Percentiles rank a stretch among this genome's conserved stretches.
Evolutionary conservation across 2,113 vertebrate species (phyloP).

Genomic region (pig (Sus scrofa)): T2T-Sscrofa CM000824.6:28094501-28095000

Average conservation of each 20-base stretch:
- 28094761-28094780: conserved; percentile 66
- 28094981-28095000: conserved; percentile 69
- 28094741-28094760: not conserved
- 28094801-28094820: conserved; percentile 62
- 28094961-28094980: conserved; percentile 73
- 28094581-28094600: not conserved
- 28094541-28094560: not conserved
- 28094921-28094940: conserved; percentile 63
- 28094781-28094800: conserved; percentile 15
- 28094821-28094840: conserved; percentile 1
- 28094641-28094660: not conserved
- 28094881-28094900: not conserved
- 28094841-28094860: conserved; percentile 27
- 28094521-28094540: not conserved
- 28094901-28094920: conserved; percentile 74
- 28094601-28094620: not conserved
- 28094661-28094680: not conserved
- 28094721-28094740: fast-evolving
- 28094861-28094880: conserved; percentile 70
- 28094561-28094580: not conserved
- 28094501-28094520: not conserved
- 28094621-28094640: not conserved
- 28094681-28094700: not conserved
- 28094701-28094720: conserved; percentile 13
- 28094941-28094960: conserved; percentile 76